Evolutionary conservation across 2,888 invertebrate genomes (phyloP), one percentile per base, ranked within the genome.

Genomic region (Xylophagus ater): DNA sequence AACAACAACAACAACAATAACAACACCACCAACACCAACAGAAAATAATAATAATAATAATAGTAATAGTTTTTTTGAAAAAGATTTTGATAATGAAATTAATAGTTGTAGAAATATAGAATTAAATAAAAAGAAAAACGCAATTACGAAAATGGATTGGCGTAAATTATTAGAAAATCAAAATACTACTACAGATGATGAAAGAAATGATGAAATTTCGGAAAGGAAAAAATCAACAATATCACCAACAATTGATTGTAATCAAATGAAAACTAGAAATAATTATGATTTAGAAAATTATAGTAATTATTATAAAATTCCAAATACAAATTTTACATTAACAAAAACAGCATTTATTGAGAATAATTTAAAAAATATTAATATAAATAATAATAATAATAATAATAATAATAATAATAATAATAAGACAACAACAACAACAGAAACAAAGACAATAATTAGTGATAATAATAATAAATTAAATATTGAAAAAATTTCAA

Each of bases 141-240:
- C 37, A 12, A 37, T 31, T 5, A 31, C 31, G 3, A 30, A 31
- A 14, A 37, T 29, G 20, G 31, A 21, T 19, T 37, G 37, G 37
- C 37, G 29, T 13, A 37, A 31, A 20, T 24, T 37, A 9, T n/a
- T 37, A 13, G 31, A 37, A n/a, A n/a, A n/a, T n/a, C n/a, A n/a
- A n/a, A n/a, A n/a, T n/a, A n/a, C n/a, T n/a, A n/a, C n/a, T n/a
- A n/a, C n/a, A n/a, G n/a, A n/a, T n/a, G n/a, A n/a, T n/a, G n/a
- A n/a, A n/a, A n/a, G n/a, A n/a, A n/a, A n/a, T n/a, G n/a, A n/a
- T n/a, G n/a, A n/a, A n/a, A n/a, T n/a, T n/a, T 23, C 12, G 23
- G 15, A 26, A 26, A 23, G 14, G 23, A 23, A 25, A 17, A n/a
- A 9, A 34, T 25, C 7, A 25, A 17, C 6, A 17, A 9, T 17